phyloP scores from a whole-genome alignment of 2,888 invertebrate species.

The Drosophila meridionalis region DNA sequence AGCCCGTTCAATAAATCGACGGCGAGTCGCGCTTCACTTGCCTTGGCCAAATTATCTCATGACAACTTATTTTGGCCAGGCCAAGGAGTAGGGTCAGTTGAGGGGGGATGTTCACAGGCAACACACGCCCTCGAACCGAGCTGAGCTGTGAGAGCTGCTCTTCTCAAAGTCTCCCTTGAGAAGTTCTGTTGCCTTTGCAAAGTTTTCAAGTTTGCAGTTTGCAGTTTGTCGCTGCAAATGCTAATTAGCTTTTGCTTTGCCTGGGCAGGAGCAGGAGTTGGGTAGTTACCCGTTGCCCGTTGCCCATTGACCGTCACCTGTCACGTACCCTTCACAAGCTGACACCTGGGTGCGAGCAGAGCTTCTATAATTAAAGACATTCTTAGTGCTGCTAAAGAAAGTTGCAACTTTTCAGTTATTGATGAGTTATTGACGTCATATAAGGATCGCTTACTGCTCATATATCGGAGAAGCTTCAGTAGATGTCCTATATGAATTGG shows the following conservation, averaged over 20 bases:
- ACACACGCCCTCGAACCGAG: not conserved
- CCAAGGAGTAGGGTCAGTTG: not conserved
- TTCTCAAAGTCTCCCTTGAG: not conserved
- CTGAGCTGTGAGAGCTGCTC: not conserved
- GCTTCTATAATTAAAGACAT: not conserved
- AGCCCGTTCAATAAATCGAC: conserved; percentile 41
- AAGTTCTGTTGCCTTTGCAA: conserved; percentile 18
- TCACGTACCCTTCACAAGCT: conserved; percentile 63
- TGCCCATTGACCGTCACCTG: conserved; percentile 20
- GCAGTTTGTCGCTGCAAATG: conserved; percentile 52
- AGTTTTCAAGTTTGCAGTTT: conserved; percentile 53
- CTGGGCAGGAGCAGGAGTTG: not conserved
- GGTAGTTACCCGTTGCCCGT: not conserved
- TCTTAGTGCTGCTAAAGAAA: not conserved
- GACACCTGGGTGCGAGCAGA: conserved; percentile 44
- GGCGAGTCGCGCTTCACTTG: conserved; percentile 24
- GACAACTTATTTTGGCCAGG: conserved; percentile 63
- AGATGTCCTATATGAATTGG: no score
- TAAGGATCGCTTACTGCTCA: no score
- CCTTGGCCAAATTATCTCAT: conserved; percentile 50
- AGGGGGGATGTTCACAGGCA: not conserved
- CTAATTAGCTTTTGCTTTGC: conserved; percentile 58
- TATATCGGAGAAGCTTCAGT: no score
- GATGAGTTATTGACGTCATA: no score
- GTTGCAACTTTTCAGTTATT: no score